Evolutionary conservation across 2,888 invertebrate species (phyloP).

Genomic region (Clitarchus hookeri): DNA sequence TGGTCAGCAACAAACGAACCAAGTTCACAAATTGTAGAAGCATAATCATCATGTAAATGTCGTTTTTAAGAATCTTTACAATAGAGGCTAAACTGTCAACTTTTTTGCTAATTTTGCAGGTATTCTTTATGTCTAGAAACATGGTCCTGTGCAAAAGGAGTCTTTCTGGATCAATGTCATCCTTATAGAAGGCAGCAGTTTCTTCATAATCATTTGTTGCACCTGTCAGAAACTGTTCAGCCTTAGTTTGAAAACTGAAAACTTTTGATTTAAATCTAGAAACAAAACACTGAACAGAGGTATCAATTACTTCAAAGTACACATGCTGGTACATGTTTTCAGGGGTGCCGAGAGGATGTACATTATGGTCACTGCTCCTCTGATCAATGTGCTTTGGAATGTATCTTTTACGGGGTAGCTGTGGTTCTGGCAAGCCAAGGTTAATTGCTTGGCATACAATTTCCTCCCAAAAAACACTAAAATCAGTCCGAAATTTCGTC

Average conservation of each 20-base stretch:
- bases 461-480: too few relatives aligned
- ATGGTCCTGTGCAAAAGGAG: not conserved
- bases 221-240: slow-evolving; percentile 16
- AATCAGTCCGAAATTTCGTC: too few relatives aligned
- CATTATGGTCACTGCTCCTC: not conserved
- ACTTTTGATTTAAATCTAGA: not conserved
- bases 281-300: not conserved
- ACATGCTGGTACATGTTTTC: not conserved
- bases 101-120: not conserved
- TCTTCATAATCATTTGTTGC: not conserved
- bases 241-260: not conserved
- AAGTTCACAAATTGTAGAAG: not conserved
- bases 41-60: not conserved
- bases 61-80: not conserved
- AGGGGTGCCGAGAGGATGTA: not conserved
- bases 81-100: not conserved
- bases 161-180: not conserved
- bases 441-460: too few relatives aligned
- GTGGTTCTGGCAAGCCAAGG: too few relatives aligned
- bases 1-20: slow-evolving; percentile 9
- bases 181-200: not conserved
- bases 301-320: slow-evolving; percentile 4
- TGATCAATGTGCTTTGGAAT: slow-evolving; percentile 15
- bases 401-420: slow-evolving; percentile 3
- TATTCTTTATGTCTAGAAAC: not conserved